Percentiles rank a stretch among this genome's conserved stretches.
Evolutionary conservation across 2,113 vertebrate genomes (phyloP).

Genomic region (Fregetta grallaria): DNA sequence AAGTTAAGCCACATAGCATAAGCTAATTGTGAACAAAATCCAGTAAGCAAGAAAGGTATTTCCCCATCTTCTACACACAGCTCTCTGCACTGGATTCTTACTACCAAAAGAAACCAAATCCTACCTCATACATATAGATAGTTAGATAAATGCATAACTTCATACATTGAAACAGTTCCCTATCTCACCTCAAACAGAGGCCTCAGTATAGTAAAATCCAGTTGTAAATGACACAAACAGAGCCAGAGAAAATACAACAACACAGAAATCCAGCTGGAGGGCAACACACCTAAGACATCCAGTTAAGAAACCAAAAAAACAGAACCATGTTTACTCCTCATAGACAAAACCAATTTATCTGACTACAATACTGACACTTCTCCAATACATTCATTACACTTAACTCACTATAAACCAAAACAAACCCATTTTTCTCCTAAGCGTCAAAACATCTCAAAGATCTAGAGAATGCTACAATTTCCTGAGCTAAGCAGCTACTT

Average conservation of each 20-base stretch:
- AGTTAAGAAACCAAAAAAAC: neutral
- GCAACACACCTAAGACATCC: neutral
- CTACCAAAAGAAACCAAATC: neutral
- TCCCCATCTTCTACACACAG: neutral
- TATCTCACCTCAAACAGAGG: neutral
- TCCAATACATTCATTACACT: neutral
- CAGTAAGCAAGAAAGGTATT: neutral
- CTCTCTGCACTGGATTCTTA: neutral
- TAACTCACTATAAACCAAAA: neutral
- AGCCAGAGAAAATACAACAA: neutral
- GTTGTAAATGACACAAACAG: neutral
- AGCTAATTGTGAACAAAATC: neutral
- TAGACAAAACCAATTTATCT: neutral
- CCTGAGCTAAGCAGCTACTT: neutral
- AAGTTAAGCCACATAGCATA: neutral
- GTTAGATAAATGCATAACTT: neutral
- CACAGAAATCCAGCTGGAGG: neutral
- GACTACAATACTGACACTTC: neutral
- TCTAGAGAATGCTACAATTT: neutral
- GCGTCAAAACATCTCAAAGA: neutral
- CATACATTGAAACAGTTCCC: neutral
- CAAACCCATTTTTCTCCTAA: neutral
- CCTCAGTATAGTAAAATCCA: neutral
- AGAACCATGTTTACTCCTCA: neutral
- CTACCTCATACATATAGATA: neutral